Percentiles rank a stretch among this genome's conserved stretches.
Conservation (phyloP, 2,113 vertebrate genomes). For the Uropsilus gracilis region DNA sequence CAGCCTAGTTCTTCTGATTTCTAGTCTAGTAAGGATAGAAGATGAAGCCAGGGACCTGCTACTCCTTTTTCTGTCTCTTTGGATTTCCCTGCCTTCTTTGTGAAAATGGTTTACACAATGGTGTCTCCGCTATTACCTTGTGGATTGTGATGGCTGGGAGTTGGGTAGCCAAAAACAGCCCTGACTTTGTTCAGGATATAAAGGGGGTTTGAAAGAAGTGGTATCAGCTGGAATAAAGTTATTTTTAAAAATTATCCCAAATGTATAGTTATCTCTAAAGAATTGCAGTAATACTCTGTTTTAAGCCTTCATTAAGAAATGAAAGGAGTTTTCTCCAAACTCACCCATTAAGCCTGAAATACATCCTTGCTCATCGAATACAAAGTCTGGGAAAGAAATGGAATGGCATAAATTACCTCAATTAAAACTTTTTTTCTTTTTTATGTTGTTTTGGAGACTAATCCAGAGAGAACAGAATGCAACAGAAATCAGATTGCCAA, state of each 20-base stretch:
- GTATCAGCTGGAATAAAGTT: not conserved
- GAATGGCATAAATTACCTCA: constrained; percentile 17
- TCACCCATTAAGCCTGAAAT: constrained; percentile 17
- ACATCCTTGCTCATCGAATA: not conserved
- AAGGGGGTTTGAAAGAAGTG: not conserved
- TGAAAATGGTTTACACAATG: not conserved
- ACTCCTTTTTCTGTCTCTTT: not conserved
- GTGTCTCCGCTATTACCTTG: not conserved
- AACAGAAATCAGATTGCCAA: not conserved
- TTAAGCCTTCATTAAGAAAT: constrained; percentile 51
- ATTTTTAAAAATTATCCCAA: not conserved
- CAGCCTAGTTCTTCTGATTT: not conserved
- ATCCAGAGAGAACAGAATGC: constrained; percentile 48
- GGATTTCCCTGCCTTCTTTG: not conserved
- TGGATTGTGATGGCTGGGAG: not conserved
- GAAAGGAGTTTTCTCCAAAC: not conserved
- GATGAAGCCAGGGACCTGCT: fast-evolving
- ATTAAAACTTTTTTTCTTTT: constrained; percentile 28
- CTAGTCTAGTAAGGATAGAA: not conserved
- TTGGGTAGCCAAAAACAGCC: not conserved
- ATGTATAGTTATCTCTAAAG: not conserved
- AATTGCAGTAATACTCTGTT: not conserved
- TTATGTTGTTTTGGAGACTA: constrained; percentile 54
- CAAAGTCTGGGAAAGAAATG: constrained; percentile 47
- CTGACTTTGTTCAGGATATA: not conserved